Evolutionary conservation across 2,797 vertebrate genomes (phyloP), one percentile per base, ranked within the genome.

Genomic region (Oryzias sinensis): DNA sequence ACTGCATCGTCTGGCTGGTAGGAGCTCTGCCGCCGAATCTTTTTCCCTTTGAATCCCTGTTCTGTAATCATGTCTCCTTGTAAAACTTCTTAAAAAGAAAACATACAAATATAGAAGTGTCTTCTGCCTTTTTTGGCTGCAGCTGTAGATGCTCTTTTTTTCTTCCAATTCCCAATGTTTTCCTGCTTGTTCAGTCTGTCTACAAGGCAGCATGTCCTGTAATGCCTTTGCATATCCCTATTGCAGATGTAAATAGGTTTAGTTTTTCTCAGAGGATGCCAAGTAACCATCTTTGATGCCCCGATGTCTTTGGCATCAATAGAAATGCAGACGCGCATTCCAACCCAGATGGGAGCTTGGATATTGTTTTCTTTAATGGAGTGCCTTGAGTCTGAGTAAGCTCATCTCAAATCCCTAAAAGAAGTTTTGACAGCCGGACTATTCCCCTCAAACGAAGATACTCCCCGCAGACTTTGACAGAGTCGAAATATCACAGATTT

Each of bases 1-100:
- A 61, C 66, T 56, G 18, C 40, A 58, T 53, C 13, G 51, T 72
- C 67, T 73, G 76, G 67, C 53, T 11, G 69, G 33, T 78, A 81
- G 81, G 68, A 83, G 83, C 78, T 71, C 5, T 65, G 75, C 59
- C 68, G 65, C 53, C 15, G 58, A 37, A 37, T 37, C 24, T n/a
- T 78, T 65, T 65, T 61, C 50, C 68, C 51, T 60, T 46, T 52
- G 61, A 46, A 65, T 47, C 61, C 51, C 64, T 16, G 24, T 0
- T 18, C 62, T 82, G 73, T 79, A 74, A 81, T 83, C 77, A 73
- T 60, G 50, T 62, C 68, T 67, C 69, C 67, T 73, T 68, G 70
- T 54, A 53, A 20, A 82, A 74, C 51, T 58, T 78, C 17, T 27
- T 55, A 18, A 52, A 61, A 62, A 70, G 44, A 52, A 8, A 46